Percentiles rank a stretch among this genome's conserved stretches.
Conservation (phyloP, 2,888 invertebrate genomes). For the Nudaria mundana region DNA sequence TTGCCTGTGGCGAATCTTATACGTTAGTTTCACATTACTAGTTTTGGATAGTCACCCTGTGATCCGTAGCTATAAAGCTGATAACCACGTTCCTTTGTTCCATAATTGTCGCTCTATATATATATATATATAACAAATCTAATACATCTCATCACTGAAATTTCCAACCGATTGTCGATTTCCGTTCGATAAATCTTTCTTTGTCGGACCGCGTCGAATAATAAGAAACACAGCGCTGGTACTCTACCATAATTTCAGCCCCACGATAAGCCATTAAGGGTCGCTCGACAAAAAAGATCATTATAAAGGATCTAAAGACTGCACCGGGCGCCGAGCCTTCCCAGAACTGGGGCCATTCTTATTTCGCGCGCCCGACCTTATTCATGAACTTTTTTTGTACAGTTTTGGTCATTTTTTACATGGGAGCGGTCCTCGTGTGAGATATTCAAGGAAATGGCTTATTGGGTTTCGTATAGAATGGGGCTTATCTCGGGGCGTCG, state of each 20-base stretch:
- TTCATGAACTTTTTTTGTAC: constrained; percentile 65
- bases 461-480: constrained; percentile 75
- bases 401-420: constrained; percentile 68
- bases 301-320: constrained; percentile 77
- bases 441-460: constrained; percentile 78
- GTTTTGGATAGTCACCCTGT: constrained; percentile 53
- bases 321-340: constrained; percentile 77
- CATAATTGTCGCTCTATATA: constrained; percentile 39
- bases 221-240: constrained; percentile 35
- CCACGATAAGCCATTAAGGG: constrained; percentile 73
- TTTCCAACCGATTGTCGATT: constrained; percentile 42
- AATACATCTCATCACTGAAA: constrained; percentile 40
- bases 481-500: constrained; percentile 66
- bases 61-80: constrained; percentile 45
- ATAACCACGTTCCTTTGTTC: constrained; percentile 38
- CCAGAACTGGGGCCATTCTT: constrained; percentile 77
- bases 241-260: constrained; percentile 55
- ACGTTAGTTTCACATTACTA: constrained; percentile 51
- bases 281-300: constrained; percentile 72
- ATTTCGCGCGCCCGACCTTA: constrained; percentile 79
- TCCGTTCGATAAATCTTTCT: constrained; percentile 29
- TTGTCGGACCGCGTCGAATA: constrained; percentile 5
- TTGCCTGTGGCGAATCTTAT: too few species aligned
- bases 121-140: too few species aligned
- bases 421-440: constrained; percentile 72